Conservation (phyloP, 2,797 vertebrate species). For the Odontamblyopus lacepedii region DNA sequence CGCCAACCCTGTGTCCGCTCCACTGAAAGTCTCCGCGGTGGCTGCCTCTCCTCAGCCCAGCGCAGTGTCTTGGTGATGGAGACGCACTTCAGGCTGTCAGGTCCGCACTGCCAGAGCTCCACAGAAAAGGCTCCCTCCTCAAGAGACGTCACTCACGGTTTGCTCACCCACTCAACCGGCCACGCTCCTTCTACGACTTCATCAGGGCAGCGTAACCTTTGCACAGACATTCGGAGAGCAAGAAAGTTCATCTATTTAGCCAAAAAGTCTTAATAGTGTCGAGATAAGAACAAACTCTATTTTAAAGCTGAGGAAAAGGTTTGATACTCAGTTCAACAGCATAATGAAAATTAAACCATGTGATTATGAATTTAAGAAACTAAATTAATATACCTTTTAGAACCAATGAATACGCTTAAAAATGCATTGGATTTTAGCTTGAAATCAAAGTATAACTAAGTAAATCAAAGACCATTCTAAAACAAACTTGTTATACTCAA, state of each 20-base stretch:
- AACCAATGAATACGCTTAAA: too few species aligned
- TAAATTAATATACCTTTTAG: too few species aligned
- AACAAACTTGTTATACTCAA: too few species aligned
- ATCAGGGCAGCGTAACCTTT: background rate
- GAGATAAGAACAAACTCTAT: too few species aligned
- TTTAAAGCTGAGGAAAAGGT: too few species aligned
- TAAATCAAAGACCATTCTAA: too few species aligned
- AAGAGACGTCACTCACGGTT: background rate
- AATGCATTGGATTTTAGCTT: too few species aligned
- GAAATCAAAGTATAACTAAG: too few species aligned
- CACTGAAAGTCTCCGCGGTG: background rate
- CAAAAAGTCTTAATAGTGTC: background rate
- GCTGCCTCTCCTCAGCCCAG: slow-evolving; percentile 9
- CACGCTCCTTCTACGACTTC: background rate
- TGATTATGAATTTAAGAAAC: too few species aligned
- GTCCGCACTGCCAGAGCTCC: background rate
- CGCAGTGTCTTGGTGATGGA: slow-evolving; percentile 6
- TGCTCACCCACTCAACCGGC: background rate
- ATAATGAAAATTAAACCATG: too few species aligned
- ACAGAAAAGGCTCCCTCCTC: background rate
- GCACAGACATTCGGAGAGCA: background rate
- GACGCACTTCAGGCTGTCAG: slow-evolving; percentile 16
- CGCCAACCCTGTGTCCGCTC: slow-evolving; percentile 13
- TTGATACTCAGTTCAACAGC: too few species aligned
- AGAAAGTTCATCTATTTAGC: background rate